Conservation (phyloP, 2,797 vertebrate genomes). For the Typhlichthys subterraneus region DNA sequence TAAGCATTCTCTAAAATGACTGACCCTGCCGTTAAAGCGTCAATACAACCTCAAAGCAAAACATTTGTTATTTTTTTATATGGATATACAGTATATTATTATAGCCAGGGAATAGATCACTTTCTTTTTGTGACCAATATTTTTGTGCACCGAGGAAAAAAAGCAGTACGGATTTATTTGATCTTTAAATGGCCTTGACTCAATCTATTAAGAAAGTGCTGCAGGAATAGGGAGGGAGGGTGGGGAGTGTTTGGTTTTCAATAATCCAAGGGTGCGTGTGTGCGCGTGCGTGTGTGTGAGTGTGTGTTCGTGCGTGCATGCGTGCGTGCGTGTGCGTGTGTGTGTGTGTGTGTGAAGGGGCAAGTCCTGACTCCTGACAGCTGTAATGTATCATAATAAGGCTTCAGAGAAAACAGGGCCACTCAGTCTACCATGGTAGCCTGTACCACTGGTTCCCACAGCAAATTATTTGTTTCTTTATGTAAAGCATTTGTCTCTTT, state of each 20-base stretch:
- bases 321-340: too few species aligned
- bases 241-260: constrained; percentile 25
- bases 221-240: constrained; percentile 1
- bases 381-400: constrained; percentile 45
- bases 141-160: neutral
- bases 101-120: neutral
- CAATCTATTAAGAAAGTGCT: constrained; percentile 16
- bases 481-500: neutral
- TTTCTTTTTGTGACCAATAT: neutral
- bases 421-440: constrained; percentile 5
- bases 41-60: too few species aligned
- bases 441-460: constrained; percentile 1
- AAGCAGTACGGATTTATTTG: constrained; percentile 4
- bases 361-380: constrained; percentile 35
- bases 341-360: constrained; percentile 10
- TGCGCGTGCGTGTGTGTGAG: too few species aligned
- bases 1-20: too few species aligned
- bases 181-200: constrained; percentile 8
- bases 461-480: constrained; percentile 12
- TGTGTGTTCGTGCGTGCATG: too few species aligned
- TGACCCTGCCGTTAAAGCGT: too few species aligned
- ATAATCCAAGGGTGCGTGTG: constrained; percentile 21
- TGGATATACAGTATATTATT: neutral
- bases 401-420: constrained; percentile 26
- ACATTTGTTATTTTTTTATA: neutral